Conservation (phyloP, 30 jellyfish, hydroid and myxozoan species). For the Aurelia aurita complex sp. Pacific region DNA sequence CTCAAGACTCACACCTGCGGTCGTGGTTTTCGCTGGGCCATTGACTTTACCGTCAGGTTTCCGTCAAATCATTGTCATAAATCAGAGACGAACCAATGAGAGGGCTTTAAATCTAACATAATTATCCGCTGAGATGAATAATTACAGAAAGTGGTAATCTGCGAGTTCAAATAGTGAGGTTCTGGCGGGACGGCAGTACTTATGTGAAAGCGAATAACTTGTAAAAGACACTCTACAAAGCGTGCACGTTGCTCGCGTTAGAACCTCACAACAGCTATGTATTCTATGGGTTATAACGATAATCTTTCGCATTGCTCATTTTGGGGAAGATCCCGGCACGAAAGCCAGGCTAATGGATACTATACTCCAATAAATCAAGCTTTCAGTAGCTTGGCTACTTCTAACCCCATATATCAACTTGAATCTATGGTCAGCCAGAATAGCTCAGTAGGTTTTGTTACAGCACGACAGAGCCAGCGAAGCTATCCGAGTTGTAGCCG, state of each 20-base stretch:
- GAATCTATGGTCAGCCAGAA: slow-evolving; percentile 80
- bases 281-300: slow-evolving; percentile 61
- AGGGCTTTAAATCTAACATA: slow-evolving; percentile 43
- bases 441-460: slow-evolving; percentile 73
- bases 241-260: slow-evolving; percentile 20
- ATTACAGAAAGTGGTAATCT: slow-evolving; percentile 64
- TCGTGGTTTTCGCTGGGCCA: slow-evolving; percentile 74
- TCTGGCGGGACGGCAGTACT: slow-evolving; percentile 37
- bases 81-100: slow-evolving; percentile 69
- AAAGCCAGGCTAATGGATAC: slow-evolving; percentile 69
- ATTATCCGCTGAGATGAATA: slow-evolving; percentile 66
- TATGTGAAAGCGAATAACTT: slow-evolving; percentile 21
- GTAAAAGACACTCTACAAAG: slow-evolving; percentile 10
- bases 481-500: slow-evolving; percentile 68
- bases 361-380: slow-evolving; percentile 76
- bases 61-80: slow-evolving; percentile 77
- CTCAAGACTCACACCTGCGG: slow-evolving; percentile 44
- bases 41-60: slow-evolving; percentile 60
- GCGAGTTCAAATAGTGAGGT: slow-evolving; percentile 44
- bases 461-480: slow-evolving; percentile 70
- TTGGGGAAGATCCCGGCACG: slow-evolving; percentile 77
- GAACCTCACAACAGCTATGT: slow-evolving; percentile 27
- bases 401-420: slow-evolving; percentile 82
- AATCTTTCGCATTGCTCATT: slow-evolving; percentile 66
- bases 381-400: slow-evolving; percentile 62